Conservation (phyloP, 2,113 vertebrate species). For the Brachypteracias leptosomus region DNA sequence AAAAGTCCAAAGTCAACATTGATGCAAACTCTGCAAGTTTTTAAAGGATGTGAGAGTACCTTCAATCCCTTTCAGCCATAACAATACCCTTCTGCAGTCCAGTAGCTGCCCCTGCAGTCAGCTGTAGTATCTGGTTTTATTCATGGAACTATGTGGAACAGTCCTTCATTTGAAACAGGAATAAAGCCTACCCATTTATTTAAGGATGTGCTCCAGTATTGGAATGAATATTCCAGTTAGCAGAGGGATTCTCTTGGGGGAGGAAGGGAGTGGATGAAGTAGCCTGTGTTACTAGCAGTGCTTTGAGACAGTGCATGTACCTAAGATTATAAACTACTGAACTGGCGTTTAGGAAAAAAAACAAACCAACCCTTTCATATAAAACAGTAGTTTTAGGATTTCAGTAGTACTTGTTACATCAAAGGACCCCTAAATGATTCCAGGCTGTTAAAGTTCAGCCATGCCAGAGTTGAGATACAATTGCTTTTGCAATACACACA, state of each 20-base stretch:
- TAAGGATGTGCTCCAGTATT: slow-evolving; percentile 6
- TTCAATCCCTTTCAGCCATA: slow-evolving; percentile 24
- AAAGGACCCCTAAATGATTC: neutral
- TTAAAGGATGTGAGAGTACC: neutral
- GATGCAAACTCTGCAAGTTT: neutral
- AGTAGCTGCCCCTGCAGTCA: neutral
- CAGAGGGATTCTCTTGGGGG: neutral
- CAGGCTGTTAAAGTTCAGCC: neutral
- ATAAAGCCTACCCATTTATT: neutral
- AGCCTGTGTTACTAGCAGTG: neutral
- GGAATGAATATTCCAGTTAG: slow-evolving; percentile 2
- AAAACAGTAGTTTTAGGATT: neutral
- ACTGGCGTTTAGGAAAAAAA: neutral
- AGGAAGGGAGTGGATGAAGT: neutral
- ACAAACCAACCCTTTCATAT: neutral
- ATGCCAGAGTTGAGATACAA: neutral
- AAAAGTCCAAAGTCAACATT: slow-evolving; percentile 1
- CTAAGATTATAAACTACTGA: neutral
- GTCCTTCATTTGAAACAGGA: neutral
- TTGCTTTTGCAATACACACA: neutral
- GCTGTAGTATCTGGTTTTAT: neutral
- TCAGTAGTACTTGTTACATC: neutral
- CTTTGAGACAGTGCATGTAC: neutral
- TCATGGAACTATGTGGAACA: neutral
- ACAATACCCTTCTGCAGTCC: neutral